Evolutionary conservation across 2,888 invertebrate genomes (phyloP).

Genomic region (Rhagium mordax): DNA sequence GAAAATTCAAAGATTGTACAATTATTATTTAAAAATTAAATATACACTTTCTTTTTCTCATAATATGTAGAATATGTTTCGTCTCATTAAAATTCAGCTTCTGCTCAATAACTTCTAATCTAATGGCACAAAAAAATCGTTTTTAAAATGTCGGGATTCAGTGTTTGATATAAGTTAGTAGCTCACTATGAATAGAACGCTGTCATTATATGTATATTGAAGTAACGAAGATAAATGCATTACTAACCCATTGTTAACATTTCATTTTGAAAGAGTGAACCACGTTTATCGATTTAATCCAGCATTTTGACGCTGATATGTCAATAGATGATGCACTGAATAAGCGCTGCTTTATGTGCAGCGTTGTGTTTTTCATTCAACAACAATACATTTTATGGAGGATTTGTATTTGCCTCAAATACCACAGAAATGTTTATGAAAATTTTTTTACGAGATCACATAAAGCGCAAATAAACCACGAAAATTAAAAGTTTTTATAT

Average conservation of each 20-base stretch:
- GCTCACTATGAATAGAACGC: neutral
- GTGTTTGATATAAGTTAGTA: constrained; percentile 7
- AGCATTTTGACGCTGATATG: neutral
- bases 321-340: neutral
- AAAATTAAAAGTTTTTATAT: no score
- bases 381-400: no score
- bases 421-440: no score
- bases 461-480: no score
- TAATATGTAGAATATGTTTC: no score
- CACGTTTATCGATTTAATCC: constrained; percentile 9
- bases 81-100: neutral
- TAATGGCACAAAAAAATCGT: neutral
- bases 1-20: no score
- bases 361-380: neutral
- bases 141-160: neutral
- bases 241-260: neutral
- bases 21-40: no score
- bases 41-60: no score
- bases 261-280: neutral
- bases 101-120: neutral
- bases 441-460: no score
- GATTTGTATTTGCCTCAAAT: no score
- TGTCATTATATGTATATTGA: neutral
- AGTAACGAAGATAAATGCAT: constrained; percentile 10
- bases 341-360: neutral